Evolutionary conservation across 2,888 invertebrate genomes (phyloP).

Genomic region (Cremastinae sp.): DNA sequence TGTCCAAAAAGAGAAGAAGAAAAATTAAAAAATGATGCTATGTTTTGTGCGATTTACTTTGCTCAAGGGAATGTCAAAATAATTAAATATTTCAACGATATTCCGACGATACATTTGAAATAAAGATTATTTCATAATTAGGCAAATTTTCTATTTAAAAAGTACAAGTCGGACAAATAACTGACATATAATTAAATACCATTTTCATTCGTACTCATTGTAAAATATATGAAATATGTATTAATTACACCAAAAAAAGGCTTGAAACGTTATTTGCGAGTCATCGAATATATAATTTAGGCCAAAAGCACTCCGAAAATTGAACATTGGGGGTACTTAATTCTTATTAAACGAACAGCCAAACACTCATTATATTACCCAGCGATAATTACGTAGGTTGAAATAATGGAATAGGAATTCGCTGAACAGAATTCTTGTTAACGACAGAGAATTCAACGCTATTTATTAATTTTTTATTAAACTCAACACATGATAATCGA

Average conservation of each 20-base stretch:
- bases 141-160: too few species aligned
- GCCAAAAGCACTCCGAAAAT: constrained; percentile 19
- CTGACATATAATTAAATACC: too few species aligned
- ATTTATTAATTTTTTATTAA: background rate
- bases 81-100: too few species aligned
- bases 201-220: too few species aligned
- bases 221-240: too few species aligned
- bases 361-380: background rate
- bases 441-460: background rate
- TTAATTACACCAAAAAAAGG: background rate
- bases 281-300: background rate
- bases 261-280: background rate
- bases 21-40: too few species aligned
- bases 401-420: constrained; percentile 17
- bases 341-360: constrained; percentile 6
- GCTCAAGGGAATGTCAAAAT: too few species aligned
- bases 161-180: too few species aligned
- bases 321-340: constrained; percentile 13
- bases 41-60: too few species aligned
- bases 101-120: too few species aligned
- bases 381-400: background rate
- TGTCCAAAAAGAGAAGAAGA: too few species aligned
- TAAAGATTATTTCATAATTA: too few species aligned
- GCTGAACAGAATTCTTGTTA: background rate
- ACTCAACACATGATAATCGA: background rate